These are phyloP conservation scores for Ptyas mucosa DNA, from an alignment of 2,113 vertebrate species.

Conservation along the genomic window DNA sequence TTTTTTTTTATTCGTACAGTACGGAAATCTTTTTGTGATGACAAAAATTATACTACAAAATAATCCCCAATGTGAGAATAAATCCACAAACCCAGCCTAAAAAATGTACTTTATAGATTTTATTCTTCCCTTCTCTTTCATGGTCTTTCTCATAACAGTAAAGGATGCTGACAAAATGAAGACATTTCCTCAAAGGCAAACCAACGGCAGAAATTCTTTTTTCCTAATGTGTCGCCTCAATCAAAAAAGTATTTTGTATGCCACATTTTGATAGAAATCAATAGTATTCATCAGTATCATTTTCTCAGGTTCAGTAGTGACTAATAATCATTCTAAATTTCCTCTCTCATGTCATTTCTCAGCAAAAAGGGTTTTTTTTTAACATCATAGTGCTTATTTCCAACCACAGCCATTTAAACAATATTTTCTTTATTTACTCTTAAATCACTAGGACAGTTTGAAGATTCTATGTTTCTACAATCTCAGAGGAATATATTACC, in stretches of 20 bases:
- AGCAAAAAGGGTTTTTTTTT: not conserved
- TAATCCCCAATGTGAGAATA: not conserved
- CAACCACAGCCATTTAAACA: slow-evolving; percentile 23
- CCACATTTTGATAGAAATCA: not conserved
- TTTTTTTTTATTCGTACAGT: too few species aligned
- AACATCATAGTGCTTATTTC: slow-evolving; percentile 6
- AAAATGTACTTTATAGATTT: not conserved
- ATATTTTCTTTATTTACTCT: slow-evolving; percentile 17
- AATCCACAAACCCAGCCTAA: not conserved
- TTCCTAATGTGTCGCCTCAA: not conserved
- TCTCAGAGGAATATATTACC: slow-evolving; percentile 1
- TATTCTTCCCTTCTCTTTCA: not conserved
- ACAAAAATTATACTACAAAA: not conserved
- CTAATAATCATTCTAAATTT: not conserved
- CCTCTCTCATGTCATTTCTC: not conserved
- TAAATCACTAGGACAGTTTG: not conserved
- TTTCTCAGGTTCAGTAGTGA: not conserved
- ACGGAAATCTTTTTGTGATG: not conserved
- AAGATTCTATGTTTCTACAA: not conserved
- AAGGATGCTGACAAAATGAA: not conserved
- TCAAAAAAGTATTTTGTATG: not conserved
- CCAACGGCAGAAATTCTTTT: not conserved
- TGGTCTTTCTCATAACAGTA: not conserved
- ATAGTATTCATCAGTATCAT: not conserved
- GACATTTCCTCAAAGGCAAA: not conserved